Conservation (phyloP, 2,797 vertebrate species). For the Chaenodraco wilsoni region DNA sequence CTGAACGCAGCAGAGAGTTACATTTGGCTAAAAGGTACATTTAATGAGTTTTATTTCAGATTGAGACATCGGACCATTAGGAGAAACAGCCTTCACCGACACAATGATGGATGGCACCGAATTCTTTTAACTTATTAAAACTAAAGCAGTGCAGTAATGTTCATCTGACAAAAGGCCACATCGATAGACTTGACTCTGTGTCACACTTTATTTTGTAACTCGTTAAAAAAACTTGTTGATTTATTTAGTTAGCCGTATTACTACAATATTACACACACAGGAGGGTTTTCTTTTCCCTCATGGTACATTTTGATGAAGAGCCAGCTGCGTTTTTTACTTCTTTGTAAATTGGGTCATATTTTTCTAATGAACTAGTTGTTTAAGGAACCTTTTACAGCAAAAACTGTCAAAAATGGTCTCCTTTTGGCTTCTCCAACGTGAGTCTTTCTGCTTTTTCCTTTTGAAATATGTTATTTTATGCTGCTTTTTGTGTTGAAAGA, state of each 20-base stretch:
- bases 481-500: conserved; percentile 3
- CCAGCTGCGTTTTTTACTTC: too few relatives aligned
- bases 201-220: not conserved
- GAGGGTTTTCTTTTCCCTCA: too few relatives aligned
- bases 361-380: too few relatives aligned
- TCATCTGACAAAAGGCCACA: not conserved
- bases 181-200: not conserved
- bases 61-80: conserved; percentile 30
- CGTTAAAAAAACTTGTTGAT: not conserved
- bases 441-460: not conserved
- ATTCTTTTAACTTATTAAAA: conserved; percentile 6
- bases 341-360: too few relatives aligned
- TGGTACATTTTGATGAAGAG: too few relatives aligned
- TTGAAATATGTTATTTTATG: not conserved
- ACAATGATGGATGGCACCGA: conserved; percentile 27
- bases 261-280: too few relatives aligned
- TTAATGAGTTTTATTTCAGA: conserved; percentile 27
- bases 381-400: not conserved
- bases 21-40: conserved; percentile 23
- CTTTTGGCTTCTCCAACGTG: too few relatives aligned
- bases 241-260: not conserved
- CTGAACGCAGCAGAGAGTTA: conserved; percentile 23
- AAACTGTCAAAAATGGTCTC: not conserved
- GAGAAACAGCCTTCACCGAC: conserved; percentile 20
- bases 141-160: not conserved